Evolutionary conservation across 2,113 vertebrate species (phyloP).

Genomic region (Pterocles orientalis): DNA sequence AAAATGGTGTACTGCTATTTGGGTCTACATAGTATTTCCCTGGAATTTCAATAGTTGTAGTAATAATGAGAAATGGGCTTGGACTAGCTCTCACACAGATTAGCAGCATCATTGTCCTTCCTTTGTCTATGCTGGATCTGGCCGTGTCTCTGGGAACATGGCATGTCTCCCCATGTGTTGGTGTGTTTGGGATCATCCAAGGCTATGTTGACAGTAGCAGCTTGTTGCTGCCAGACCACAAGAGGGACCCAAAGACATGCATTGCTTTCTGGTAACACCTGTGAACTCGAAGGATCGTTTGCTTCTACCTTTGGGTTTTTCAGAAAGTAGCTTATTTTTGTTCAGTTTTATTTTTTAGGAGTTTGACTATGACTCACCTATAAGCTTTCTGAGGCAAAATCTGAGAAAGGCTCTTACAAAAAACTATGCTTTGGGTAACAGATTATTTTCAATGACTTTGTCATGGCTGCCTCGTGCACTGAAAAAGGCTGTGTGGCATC

Average conservation of each 20-base stretch:
- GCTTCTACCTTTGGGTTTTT: not conserved
- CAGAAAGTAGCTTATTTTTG: not conserved
- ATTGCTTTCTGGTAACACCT: not conserved
- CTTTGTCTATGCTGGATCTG: not conserved
- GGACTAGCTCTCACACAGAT: not conserved
- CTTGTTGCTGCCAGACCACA: not conserved
- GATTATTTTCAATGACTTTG: not conserved
- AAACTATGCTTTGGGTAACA: not conserved
- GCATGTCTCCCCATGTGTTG: accelerated
- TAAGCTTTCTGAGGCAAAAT: not conserved
- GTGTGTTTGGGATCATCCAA: not conserved
- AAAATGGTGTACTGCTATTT: not conserved
- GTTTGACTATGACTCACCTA: not conserved
- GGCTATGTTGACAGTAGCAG: too few species aligned
- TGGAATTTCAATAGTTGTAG: not conserved
- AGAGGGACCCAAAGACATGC: slow-evolving; percentile 58
- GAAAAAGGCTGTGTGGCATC: not conserved
- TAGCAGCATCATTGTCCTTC: not conserved
- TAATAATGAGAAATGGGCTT: not conserved
- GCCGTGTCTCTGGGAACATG: not conserved
- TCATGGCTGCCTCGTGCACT: not conserved
- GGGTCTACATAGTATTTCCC: not conserved
- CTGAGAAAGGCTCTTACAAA: not conserved
- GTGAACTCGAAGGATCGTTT: accelerated
- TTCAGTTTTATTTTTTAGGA: not conserved